A percentile compares a stretch with the other conserved stretches of the same genome.
Evolutionary conservation across 1,140 invertebrate genomes (phyloP).

Genomic region (Harlomillsia oculata): DNA sequence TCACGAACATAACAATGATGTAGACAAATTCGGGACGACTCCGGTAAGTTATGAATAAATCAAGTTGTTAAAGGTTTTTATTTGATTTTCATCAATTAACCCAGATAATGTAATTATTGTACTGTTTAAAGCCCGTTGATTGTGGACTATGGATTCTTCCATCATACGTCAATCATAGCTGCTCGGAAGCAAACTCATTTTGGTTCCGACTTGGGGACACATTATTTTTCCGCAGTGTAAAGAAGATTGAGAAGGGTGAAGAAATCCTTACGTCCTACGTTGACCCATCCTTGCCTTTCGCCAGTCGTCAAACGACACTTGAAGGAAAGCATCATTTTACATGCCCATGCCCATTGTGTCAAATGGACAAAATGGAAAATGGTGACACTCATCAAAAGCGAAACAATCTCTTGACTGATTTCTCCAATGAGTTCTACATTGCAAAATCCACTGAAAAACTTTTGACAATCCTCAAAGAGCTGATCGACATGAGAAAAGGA

Average conservation of each 20-base stretch:
- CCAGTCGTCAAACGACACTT: neutral
- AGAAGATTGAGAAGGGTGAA: constrained; percentile 1
- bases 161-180: constrained; percentile 7
- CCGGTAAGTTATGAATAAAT: no score
- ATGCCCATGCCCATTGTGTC: neutral
- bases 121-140: no score
- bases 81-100: no score
- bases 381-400: neutral
- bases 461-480: no score
- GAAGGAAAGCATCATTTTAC: neutral
- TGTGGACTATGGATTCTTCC: constrained; percentile 17
- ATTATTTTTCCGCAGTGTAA: neutral
- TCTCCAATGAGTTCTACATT: no score
- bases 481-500: no score
- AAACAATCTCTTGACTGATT: neutral
- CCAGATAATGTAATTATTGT: no score
- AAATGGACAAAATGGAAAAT: neutral
- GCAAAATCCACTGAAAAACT: no score
- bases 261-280: neutral
- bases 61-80: no score
- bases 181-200: neutral
- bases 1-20: neutral
- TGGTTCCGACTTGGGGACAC: neutral
- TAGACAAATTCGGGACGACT: no score
- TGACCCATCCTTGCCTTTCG: neutral